Evolutionary conservation across 2,113 vertebrate genomes (phyloP).

Genomic region (Chamaea fasciata): DNA sequence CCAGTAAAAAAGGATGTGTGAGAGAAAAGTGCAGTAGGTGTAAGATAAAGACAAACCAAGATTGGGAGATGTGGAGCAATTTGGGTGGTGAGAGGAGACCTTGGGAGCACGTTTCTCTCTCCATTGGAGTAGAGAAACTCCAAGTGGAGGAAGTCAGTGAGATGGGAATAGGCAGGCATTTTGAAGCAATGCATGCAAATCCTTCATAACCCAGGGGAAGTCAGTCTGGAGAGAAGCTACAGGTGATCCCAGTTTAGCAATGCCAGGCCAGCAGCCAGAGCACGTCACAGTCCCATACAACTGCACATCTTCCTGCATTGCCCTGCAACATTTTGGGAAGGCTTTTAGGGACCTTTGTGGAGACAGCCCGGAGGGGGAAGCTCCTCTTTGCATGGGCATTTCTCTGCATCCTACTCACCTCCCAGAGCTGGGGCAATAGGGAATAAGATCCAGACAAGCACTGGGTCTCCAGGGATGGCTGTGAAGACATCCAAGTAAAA

Average conservation of each 20-base stretch:
- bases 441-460: not conserved
- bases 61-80: not conserved
- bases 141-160: not conserved
- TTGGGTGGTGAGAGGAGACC: not conserved
- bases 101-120: not conserved
- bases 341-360: not conserved
- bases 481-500: not conserved
- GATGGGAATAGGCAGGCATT: not conserved
- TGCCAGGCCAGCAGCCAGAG: not conserved
- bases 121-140: not conserved
- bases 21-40: not conserved
- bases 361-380: not conserved
- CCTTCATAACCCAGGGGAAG: not conserved
- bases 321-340: not conserved
- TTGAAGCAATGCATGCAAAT: not conserved
- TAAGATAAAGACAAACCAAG: not conserved
- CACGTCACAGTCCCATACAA: accelerated
- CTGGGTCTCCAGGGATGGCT: not conserved
- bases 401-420: not conserved
- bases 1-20: accelerated
- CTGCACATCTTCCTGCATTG: not conserved
- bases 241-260: not conserved
- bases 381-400: not conserved
- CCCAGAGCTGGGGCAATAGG: not conserved
- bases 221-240: not conserved